Percentiles rank a stretch among this genome's conserved stretches.
Evolutionary conservation across 2,113 vertebrate genomes (phyloP).

Genomic region (Fregetta grallaria): DNA sequence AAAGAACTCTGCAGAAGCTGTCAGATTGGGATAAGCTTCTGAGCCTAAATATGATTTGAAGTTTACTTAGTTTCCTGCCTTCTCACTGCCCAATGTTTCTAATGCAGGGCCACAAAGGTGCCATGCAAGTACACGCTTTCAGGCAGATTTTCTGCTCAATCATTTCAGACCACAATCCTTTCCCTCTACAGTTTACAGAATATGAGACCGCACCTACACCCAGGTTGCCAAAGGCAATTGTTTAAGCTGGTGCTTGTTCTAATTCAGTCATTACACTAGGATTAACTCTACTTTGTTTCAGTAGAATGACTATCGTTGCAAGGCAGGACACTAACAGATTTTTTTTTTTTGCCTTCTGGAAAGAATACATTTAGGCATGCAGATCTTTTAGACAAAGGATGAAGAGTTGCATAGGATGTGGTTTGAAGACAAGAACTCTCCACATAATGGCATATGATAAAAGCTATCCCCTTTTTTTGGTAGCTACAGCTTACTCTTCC

Average conservation of each 20-base stretch:
- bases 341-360: background rate
- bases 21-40: background rate
- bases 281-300: background rate
- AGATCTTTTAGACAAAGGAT: background rate
- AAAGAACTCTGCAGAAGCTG: background rate
- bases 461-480: background rate
- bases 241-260: background rate
- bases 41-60: background rate
- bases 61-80: background rate
- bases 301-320: background rate
- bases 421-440: background rate
- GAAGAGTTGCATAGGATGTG: background rate
- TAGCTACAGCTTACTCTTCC: conserved; percentile 38
- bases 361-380: background rate
- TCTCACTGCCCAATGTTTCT: background rate
- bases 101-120: background rate
- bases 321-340: background rate
- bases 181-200: background rate
- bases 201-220: background rate
- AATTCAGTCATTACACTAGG: background rate
- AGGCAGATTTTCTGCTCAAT: background rate
- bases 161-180: background rate
- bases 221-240: background rate
- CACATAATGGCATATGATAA: background rate
- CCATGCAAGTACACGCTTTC: background rate